Evolutionary conservation across 2,888 invertebrate species (phyloP), one percentile per base, ranked within the genome.

Genomic region (Nephrotoma appendiculata): DNA sequence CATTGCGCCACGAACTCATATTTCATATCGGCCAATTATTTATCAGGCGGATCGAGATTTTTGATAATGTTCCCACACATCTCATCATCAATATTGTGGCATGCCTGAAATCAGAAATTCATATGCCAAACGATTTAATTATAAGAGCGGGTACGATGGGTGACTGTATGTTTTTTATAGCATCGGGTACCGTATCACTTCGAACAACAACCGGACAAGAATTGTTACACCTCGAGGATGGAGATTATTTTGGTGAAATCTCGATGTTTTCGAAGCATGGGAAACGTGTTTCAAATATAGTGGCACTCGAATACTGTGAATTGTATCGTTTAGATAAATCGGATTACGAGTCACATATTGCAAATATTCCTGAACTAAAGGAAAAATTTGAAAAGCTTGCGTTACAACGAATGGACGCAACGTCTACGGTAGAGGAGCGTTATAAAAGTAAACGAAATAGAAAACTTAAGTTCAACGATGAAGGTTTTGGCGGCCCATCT

Each of bases 111-210:
- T 92, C 92, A 6, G 94, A 94, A 89, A 92, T 94, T 44, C 94
- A 93, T 90, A 90, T 95, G 87, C 93, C 94, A 1, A 93, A 93
- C 87, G 95, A 95, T 89, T 90, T 93, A 41, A 93, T 95, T 83
- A 90, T 94, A 7, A 93, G 93, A 87, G 93, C 93, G 0, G 94
- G 94, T 0, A 92, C 93, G 11, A 89, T 91, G n/a, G 94, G 94
- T 0, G 93, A 94, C 87, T 93, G 93, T 89, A 94, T 95, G 94
- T 95, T 93, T 89, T 95, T 95, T 89, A 91, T 95, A 42, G 92
- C 93, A 0, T 92, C 91, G 71, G 95, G 95, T 11, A 94, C 94
- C 0, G 94, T 95, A 0, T 93, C 93, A 9, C 92, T 94, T 5
- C 92, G 92, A 86, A 94, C 94, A 0, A 90, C 93, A 12, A 93